Conservation (phyloP, 2,113 vertebrate genomes). For the Bubo blakistoni region DNA sequence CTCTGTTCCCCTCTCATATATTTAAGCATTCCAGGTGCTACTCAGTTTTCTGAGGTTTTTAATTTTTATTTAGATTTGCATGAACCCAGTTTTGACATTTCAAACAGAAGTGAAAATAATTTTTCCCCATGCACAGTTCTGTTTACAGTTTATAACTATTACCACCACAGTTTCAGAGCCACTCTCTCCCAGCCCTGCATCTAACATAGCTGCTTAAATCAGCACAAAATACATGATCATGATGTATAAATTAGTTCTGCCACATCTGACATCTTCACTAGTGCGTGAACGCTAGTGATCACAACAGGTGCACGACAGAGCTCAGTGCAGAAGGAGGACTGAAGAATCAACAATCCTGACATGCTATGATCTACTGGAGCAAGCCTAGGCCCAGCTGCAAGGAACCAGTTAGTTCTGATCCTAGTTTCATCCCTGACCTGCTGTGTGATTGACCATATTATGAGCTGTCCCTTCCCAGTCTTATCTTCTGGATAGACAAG, state of each 20-base stretch:
- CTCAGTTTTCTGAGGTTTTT: neutral
- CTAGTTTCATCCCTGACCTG: neutral
- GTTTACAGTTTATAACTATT: neutral
- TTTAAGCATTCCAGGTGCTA: neutral
- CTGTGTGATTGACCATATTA: neutral
- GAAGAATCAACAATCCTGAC: neutral
- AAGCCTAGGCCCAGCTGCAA: neutral
- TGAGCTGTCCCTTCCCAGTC: neutral
- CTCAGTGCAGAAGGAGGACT: neutral
- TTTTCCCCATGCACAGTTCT: neutral
- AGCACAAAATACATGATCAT: neutral
- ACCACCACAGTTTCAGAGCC: neutral
- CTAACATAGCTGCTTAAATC: neutral
- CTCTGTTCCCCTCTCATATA: neutral
- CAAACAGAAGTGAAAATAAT: neutral
- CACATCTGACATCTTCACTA: neutral
- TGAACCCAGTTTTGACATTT: neutral
- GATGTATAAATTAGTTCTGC: neutral
- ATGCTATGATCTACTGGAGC: neutral
- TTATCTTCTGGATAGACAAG: neutral
- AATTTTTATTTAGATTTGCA: neutral
- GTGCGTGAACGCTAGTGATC: neutral
- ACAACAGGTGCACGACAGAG: neutral
- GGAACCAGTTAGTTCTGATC: neutral
- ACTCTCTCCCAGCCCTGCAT: neutral